Base-by-base conservation (phyloP, 2,113 vertebrate genomes). In the Indicator indicator region DNA sequence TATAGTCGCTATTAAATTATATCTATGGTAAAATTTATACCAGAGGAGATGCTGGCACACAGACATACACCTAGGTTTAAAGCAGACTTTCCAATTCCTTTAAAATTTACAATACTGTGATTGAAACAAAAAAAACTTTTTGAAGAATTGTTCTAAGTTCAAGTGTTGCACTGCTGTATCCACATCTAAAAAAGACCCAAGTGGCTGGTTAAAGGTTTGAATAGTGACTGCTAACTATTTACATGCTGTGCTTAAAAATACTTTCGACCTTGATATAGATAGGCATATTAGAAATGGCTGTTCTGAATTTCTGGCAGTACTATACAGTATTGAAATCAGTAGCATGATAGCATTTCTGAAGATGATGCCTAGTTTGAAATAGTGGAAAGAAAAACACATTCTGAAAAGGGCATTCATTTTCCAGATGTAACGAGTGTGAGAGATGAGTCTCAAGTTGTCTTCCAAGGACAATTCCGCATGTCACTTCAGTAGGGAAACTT, bases 11-110 rank as follows among this genome's bases (percentile, higher is more conserved):
- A 7, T n/a, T 40, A 65, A 48, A 33, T 69, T 3, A 9, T 81
- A 5, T 3, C 6, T 19, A 4, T 0, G 0, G 26, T 93, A 44
- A 90, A 92, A 40, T 64, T 64, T 6, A 71, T 64, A 15, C 23
- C 46, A 20, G 28, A 55, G 9, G 64, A 71, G 28, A 18, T 44
- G 17, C 9, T 30, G n/a, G 18, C 9, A 15, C 11, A 5, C 44
- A 32, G 27, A 67, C 55, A 24, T 63, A 26, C 15, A 19, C 19
- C 19, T 36, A 6, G 12, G 16, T n/a, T 83, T 70, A 33, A 44
- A 52, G 27, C 40, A 46, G 40, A 20, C 14, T 12, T 56, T 38
- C 8, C 1, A 2, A 27, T 64, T 74, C 46, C 19, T 79, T 60
- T 16, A 9, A 40, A 70, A 62, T 36, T 70, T 59, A 44, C 9